Conservation (phyloP, 2,888 invertebrate species). For the Seira ritae region DNA sequence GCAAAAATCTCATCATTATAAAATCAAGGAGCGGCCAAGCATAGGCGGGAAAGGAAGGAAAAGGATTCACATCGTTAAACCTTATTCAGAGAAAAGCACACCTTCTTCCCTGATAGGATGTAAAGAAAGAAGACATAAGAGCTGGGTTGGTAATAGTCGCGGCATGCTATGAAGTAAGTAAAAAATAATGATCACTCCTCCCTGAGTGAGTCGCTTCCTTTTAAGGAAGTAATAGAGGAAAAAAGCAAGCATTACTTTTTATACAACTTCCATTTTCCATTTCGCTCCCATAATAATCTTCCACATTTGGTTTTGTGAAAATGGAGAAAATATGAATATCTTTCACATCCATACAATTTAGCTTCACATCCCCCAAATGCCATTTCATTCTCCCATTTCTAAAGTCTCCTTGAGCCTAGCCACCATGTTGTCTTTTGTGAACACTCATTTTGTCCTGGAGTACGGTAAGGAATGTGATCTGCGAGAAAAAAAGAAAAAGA, state of each 20-base stretch:
- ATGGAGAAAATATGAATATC: constrained; percentile 18
- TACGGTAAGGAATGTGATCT: background rate
- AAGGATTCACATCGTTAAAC: constrained; percentile 9
- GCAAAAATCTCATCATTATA: constrained; percentile 19
- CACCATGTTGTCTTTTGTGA: background rate
- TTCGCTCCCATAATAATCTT: constrained; percentile 10
- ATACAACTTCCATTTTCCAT: constrained; percentile 19
- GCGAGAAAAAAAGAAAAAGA: constrained; percentile 15
- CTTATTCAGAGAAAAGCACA: background rate
- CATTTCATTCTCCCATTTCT: background rate
- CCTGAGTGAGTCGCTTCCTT: constrained; percentile 7
- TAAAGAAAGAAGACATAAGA: background rate
- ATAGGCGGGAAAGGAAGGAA: background rate
- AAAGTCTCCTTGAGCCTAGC: background rate
- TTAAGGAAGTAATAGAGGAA: constrained; percentile 17
- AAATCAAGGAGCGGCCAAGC: constrained; percentile 19
- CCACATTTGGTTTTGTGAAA: constrained; percentile 17
- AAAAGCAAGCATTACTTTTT: constrained; percentile 24
- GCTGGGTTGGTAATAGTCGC: background rate
- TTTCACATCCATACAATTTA: constrained; percentile 2
- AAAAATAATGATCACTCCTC: constrained; percentile 17
- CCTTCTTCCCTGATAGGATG: background rate
- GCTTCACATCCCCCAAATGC: background rate
- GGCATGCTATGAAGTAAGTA: constrained; percentile 12
- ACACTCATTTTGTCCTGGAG: background rate